These are phyloP conservation scores for Drosophila percnosoma DNA, from an alignment of 2,888 invertebrate species.

Conservation along the genomic window DNA sequence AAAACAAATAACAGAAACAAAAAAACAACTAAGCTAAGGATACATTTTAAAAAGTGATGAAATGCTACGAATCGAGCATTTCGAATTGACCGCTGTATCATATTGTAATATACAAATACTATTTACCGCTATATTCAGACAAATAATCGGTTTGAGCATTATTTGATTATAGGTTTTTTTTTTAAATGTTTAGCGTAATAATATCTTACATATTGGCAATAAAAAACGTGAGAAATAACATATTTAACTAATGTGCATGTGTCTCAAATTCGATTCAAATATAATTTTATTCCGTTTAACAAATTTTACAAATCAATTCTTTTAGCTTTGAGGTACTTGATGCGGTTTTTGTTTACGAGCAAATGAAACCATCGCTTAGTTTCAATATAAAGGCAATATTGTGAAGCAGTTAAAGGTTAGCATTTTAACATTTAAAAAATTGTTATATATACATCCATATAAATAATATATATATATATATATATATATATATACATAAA, in stretches of 20 bases:
- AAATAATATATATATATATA: slow-evolving; percentile 15
- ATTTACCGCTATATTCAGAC: slow-evolving; percentile 46
- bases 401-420: slow-evolving; percentile 75
- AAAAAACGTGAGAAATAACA: slow-evolving; percentile 47
- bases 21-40: slow-evolving; percentile 32
- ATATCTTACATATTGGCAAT: slow-evolving; percentile 54
- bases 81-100: slow-evolving; percentile 67
- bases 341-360: slow-evolving; percentile 19
- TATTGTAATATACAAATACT: slow-evolving; percentile 59
- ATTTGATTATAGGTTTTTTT: slow-evolving; percentile 40
- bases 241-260: slow-evolving; percentile 20
- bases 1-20: background rate
- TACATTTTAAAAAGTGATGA: slow-evolving; percentile 47
- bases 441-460: slow-evolving; percentile 63
- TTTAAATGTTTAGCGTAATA: slow-evolving; percentile 45
- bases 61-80: slow-evolving; percentile 51
- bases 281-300: slow-evolving; percentile 25
- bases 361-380: slow-evolving; percentile 36
- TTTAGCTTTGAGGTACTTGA: slow-evolving; percentile 15
- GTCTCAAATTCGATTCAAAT: slow-evolving; percentile 32
- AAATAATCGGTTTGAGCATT: slow-evolving; percentile 26
- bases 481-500: slow-evolving; percentile 24
- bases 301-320: slow-evolving; percentile 18
- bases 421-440: slow-evolving; percentile 74
- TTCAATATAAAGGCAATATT: slow-evolving; percentile 52